Evolutionary conservation across 2,797 vertebrate genomes (phyloP), one percentile per base, ranked within the genome.

Genomic region (Eidolon dupreanum): DNA sequence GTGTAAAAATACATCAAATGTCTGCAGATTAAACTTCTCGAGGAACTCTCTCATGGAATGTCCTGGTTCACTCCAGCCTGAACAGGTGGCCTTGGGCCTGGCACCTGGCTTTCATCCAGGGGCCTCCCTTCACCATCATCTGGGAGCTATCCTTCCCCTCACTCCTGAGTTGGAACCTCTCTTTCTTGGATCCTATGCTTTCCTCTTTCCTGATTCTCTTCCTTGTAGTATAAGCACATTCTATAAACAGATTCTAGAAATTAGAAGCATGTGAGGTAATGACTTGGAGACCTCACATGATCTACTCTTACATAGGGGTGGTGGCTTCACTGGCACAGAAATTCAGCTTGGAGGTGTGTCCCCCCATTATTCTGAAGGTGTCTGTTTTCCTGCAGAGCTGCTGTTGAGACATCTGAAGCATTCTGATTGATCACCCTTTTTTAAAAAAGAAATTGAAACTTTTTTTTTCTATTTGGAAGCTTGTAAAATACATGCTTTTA

Each of bases 401-500:
- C 49, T 78, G 6, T 16, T 15, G 22, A 84, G 63, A 59, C 9
- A 74, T 38, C 19, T 24, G 31, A 78, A 77, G 31, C 86, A 78
- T 88, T 78, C 24, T 89, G 24, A 85, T 5, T 36, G n/a, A 65
- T 49, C 1, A 10, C 49, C 28, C 24, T 41, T 41, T 41, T 41
- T 41, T 41, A 49, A 49, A 46, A 46, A 46, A 49, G 11, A 49
- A 49, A 49, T 49, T 2, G 11, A 16, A 49, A 49, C 49, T 49
- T 49, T 49, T 49, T 7, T 12, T 89, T 77, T 55, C 43, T 86
- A 12, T 51, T 43, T 65, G 17, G 17, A 22, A 83, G 55, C 24
- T 83, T 94, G 19, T 36, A 77, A 84, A 79, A 88, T 49, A 83
- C 17, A 22, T 51, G 15, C 46, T 38, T 43, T 92, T 65, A 74